Evolutionary conservation across 1,140 invertebrate genomes (phyloP).

Genomic region (Drosophila bocqueti): DNA sequence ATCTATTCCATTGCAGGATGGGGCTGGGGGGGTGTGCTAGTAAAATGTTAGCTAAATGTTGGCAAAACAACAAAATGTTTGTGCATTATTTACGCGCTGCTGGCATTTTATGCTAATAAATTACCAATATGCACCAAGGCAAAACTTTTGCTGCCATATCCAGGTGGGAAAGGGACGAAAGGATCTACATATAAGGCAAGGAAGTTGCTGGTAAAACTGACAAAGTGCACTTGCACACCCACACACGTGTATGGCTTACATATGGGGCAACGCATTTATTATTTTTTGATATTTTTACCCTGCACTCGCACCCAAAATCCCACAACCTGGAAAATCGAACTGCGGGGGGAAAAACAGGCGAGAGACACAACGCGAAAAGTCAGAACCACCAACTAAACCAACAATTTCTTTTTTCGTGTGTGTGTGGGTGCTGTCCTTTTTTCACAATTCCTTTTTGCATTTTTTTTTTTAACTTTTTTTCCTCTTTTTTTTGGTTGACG

Average conservation of each 20-base stretch:
- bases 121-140: slow-evolving; percentile 79
- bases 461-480: not conserved
- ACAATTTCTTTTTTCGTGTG: slow-evolving; percentile 27
- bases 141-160: slow-evolving; percentile 69
- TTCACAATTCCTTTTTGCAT: slow-evolving; percentile 2
- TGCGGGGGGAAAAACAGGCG: slow-evolving; percentile 15
- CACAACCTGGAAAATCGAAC: slow-evolving; percentile 67
- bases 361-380: slow-evolving; percentile 58
- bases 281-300: slow-evolving; percentile 72
- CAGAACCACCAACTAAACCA: slow-evolving; percentile 60
- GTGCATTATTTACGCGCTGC: slow-evolving; percentile 81
- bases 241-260: slow-evolving; percentile 17
- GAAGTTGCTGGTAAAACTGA: slow-evolving; percentile 65
- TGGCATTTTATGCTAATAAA: slow-evolving; percentile 82
- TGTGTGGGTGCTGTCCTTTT: slow-evolving; percentile 36
- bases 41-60: slow-evolving; percentile 47
- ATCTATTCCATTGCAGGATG: slow-evolving; percentile 25
- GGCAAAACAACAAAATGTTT: slow-evolving; percentile 71
- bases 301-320: slow-evolving; percentile 11
- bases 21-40: not conserved
- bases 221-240: slow-evolving; percentile 59
- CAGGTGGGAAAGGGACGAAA: slow-evolving; percentile 38
- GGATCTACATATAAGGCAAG: slow-evolving; percentile 6
- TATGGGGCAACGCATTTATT: slow-evolving; percentile 63
- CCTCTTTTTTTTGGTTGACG: slow-evolving; percentile 67